Base-by-base conservation (phyloP, 2,113 vertebrate species). In the Strix uralensis region DNA sequence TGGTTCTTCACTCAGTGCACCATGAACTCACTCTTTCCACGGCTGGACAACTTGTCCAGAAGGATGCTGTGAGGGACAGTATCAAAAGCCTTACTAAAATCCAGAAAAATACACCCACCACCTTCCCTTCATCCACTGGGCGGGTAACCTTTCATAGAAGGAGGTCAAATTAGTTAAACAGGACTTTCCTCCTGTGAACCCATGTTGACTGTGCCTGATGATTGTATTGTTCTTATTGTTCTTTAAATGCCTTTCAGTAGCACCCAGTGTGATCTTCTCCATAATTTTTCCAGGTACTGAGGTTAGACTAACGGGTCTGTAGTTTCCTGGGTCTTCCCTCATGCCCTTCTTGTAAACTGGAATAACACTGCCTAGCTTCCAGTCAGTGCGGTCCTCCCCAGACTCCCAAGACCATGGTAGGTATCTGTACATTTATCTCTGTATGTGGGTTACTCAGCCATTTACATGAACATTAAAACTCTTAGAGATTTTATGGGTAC, bases 371-470 rank as follows among this genome's bases (percentile, higher is more conserved):
- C 3, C 34, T 26, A 15, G 12, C 52, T 81, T 52, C 6, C 32
- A 55, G 34, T 23, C 34, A 47, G 20, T 0, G 0, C 23, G 36
- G 9, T 38, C 4, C 4, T 32, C 27, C 20, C 16, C 38, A 63
- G 30, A 6, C 16, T 59, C 17, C 12, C 32, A 40, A 44, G 42
- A 34, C 47, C 11, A 74, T 75, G 36, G 10, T 18, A n/a, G 27
- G 2, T 44, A 14, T 6, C 27, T 78, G 7, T n/a, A 8, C 20
- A 3, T 9, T 3, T 52, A 17, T 34, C 26, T 81, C 38, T 30
- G 29, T 69, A 42, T 13, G 11, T 59, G 29, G 36, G 44, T 90
- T 86, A n/a, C 9, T 62, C 29, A 46, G 27, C 5, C 0, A 1
- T 32, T 80, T 46, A n/a, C 11, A 25, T 8, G 38, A 86, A 15